Evolutionary conservation across 2,113 vertebrate species (phyloP), one percentile per base, ranked within the genome.

Genomic region (Garra rufa): DNA sequence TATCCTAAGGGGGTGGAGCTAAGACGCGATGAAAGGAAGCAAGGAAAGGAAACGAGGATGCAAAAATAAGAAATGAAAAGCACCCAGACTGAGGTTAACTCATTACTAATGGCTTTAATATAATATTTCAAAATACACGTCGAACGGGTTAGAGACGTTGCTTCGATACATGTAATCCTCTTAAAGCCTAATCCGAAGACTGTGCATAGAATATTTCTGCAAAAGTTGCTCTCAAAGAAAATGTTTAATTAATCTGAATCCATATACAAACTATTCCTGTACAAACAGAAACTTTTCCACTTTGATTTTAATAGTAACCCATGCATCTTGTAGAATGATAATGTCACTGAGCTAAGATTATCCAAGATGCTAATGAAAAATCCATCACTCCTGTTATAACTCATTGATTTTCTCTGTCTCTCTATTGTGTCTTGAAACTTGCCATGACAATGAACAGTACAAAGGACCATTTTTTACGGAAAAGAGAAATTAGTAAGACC

Each of bases 21-120:
- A n/a, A n/a, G n/a, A n/a, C n/a, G n/a, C n/a, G n/a, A n/a, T n/a
- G n/a, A n/a, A n/a, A n/a, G n/a, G n/a, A n/a, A n/a, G n/a, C n/a
- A n/a, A n/a, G n/a, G n/a, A n/a, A n/a, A n/a, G n/a, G n/a, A n/a
- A n/a, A n/a, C n/a, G n/a, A n/a, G n/a, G n/a, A n/a, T n/a, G n/a
- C n/a, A n/a, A n/a, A n/a, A n/a, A n/a, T n/a, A n/a, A n/a, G n/a
- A n/a, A n/a, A n/a, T n/a, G n/a, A n/a, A n/a, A n/a, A n/a, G n/a
- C n/a, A n/a, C n/a, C n/a, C n/a, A 61, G 52, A 79, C 76, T 63
- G 38, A n/a, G 11, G 50, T 11, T 57, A 77, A 57, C 26, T 57
- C 75, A 38, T 57, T 38, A 34, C 24, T 14, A 78, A 78, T 24
- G 24, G 9, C 41, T 30, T 41, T 15, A 67, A 78, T 81, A 30